These are phyloP conservation scores for Ciconia nigra DNA, from an alignment of 2,797 vertebrate species.

Conservation along the genomic window DNA sequence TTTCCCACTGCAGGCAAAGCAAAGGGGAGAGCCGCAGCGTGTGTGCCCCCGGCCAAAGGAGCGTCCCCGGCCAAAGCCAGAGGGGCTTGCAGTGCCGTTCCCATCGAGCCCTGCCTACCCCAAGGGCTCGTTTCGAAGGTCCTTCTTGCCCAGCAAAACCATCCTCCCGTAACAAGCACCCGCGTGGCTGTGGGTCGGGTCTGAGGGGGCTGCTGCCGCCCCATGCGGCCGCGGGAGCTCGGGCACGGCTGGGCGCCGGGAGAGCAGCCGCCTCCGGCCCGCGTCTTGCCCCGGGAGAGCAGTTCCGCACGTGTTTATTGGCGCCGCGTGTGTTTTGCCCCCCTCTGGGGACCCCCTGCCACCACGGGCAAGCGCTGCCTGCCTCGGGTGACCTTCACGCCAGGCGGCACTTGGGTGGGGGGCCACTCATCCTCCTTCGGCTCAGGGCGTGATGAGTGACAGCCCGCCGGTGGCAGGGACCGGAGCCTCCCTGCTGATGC, in stretches of 20 bases:
- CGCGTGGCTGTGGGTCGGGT: rapidly evolving
- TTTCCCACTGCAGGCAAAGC: background rate
- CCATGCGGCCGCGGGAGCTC: rapidly evolving
- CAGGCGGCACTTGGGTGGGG: rapidly evolving
- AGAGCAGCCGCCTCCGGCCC: background rate
- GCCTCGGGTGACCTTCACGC: background rate
- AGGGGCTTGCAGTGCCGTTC: background rate
- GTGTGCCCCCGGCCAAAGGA: background rate
- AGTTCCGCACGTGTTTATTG: rapidly evolving
- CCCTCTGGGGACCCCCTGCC: rapidly evolving
- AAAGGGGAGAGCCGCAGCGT: background rate
- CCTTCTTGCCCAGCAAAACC: background rate
- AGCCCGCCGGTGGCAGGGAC: background rate
- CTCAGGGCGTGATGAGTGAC: background rate
- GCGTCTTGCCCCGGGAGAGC: rapidly evolving
- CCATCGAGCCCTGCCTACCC: rapidly evolving
- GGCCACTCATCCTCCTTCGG: background rate
- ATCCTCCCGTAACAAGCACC: background rate
- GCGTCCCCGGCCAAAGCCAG: background rate
- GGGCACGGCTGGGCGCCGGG: rapidly evolving
- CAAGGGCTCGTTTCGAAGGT: rapidly evolving
- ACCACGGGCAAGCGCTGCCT: rapidly evolving
- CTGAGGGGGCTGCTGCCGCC: background rate
- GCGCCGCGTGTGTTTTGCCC: background rate
- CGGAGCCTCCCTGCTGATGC: background rate